A percentile compares a stretch with the other conserved stretches of the same genome.
These are phyloP conservation scores for Galerucella nymphaeae DNA, from an alignment of 2,888 invertebrate species.

Conservation along the genomic window DNA sequence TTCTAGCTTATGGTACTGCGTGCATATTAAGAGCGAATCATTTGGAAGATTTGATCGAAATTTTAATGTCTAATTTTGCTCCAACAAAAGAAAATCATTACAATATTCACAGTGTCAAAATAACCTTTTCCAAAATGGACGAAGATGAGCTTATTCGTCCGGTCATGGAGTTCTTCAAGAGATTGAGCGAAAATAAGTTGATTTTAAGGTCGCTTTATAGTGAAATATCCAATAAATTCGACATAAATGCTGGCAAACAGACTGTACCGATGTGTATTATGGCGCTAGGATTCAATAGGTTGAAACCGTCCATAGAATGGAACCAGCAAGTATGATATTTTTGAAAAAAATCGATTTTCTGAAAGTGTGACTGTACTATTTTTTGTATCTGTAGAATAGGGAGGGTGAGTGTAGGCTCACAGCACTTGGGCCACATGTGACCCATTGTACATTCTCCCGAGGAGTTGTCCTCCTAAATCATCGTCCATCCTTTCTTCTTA, in stretches of 20 bases:
- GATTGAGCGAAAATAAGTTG: conserved; percentile 60
- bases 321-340: conserved; percentile 18
- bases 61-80: conserved; percentile 60
- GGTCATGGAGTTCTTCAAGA: conserved; percentile 62
- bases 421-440: too few species aligned
- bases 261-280: conserved; percentile 60
- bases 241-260: conserved; percentile 58
- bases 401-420: too few species aligned
- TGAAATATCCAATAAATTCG: conserved; percentile 53
- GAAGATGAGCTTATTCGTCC: conserved; percentile 59
- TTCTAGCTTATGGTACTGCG: conserved; percentile 60
- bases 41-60: conserved; percentile 57
- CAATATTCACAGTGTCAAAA: conserved; percentile 58
- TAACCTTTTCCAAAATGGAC: conserved; percentile 52
- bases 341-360: neutral
- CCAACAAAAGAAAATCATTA: conserved; percentile 54
- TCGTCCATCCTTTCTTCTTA: too few species aligned
- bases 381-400: too few species aligned
- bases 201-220: conserved; percentile 59
- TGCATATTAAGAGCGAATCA: conserved; percentile 61
- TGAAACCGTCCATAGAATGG: conserved; percentile 58
- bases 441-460: too few species aligned
- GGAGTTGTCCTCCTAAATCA: too few species aligned
- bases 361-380: too few species aligned
- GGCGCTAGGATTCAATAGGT: conserved; percentile 57